Percentiles rank a stretch among this genome's conserved stretches.
Evolutionary conservation across 1,140 invertebrate species (phyloP).

Genomic region (Amphibalanus amphitrite): DNA sequence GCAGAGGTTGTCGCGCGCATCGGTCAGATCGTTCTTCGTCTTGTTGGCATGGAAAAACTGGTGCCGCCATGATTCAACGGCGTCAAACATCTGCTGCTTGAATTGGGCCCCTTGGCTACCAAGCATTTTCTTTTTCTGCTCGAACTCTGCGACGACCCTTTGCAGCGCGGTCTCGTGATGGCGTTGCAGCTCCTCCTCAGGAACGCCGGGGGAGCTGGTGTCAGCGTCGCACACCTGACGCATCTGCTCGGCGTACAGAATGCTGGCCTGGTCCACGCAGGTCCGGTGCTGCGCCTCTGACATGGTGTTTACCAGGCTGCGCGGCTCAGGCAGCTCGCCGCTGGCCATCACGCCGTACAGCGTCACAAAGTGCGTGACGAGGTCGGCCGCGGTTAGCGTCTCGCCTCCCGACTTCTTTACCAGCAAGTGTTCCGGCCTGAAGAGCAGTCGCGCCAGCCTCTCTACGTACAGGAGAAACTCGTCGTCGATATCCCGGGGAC

Average conservation of each 20-base stretch:
- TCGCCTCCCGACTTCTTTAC: neutral
- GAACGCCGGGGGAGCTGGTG: neutral
- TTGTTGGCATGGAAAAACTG: neutral
- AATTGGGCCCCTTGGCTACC: neutral
- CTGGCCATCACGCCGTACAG: neutral
- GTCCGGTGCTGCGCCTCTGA: neutral
- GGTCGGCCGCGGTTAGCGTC: neutral
- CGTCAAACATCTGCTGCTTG: neutral
- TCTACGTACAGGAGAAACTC: neutral
- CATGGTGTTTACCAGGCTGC: neutral
- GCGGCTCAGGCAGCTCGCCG: neutral
- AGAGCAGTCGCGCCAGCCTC: neutral
- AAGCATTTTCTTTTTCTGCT: neutral
- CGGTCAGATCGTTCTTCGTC: neutral
- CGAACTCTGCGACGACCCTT: neutral
- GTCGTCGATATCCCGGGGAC: conserved; percentile 12
- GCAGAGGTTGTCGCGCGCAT: neutral
- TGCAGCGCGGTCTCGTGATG: neutral
- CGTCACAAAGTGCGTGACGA: neutral
- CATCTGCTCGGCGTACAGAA: neutral
- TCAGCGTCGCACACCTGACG: neutral
- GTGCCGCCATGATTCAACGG: neutral
- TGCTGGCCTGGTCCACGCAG: neutral
- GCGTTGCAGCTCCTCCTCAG: neutral
- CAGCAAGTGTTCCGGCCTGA: neutral